Conservation (phyloP, 2,797 vertebrate species). For the Cryptoblepharus egeriae region DNA sequence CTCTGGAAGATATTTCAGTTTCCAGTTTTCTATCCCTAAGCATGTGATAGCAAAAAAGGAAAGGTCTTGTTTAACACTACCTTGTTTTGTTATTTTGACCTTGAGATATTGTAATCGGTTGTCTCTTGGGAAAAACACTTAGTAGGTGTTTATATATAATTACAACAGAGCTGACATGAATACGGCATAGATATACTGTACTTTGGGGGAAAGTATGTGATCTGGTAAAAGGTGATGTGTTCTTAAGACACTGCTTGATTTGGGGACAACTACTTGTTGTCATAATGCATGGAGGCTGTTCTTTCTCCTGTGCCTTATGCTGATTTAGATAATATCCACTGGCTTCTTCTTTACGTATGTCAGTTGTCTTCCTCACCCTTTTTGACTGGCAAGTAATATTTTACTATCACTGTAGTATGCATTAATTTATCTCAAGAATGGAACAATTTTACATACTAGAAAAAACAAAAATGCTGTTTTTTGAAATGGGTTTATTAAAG, state of each 20-base stretch:
- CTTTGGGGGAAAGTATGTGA: neutral
- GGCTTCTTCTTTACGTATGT: constrained; percentile 1
- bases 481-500: constrained; percentile 5
- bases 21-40: neutral
- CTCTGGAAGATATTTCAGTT: too few species aligned
- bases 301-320: neutral
- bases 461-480: neutral
- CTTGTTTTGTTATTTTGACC: too few species aligned
- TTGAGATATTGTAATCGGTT: neutral
- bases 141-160: neutral
- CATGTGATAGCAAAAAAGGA: neutral
- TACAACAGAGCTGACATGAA: neutral
- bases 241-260: neutral
- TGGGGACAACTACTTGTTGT: neutral
- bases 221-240: neutral
- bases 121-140: neutral
- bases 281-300: neutral
- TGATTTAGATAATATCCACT: neutral
- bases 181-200: neutral
- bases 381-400: neutral
- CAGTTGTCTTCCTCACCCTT: neutral
- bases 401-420: constrained; percentile 1
- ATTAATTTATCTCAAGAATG: neutral
- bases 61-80: neutral
- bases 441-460: accelerated